Evolutionary conservation across 1,140 invertebrate species (phyloP), one percentile per base, ranked within the genome.

Genomic region (Trachelipus rathkii): DNA sequence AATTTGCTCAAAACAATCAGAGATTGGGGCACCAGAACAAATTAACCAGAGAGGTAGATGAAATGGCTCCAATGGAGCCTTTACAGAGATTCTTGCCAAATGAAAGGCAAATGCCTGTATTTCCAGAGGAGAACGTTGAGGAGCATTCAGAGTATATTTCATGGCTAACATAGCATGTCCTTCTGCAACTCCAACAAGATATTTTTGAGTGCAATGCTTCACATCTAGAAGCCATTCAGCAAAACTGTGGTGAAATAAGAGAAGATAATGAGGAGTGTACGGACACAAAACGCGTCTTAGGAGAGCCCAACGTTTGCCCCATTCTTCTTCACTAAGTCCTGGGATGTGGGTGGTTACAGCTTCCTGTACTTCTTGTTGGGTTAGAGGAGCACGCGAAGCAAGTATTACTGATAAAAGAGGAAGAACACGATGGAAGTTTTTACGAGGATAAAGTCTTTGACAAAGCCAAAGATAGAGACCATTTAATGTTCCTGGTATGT

Each of bases 171-270:
- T 93, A 3, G 91, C 91, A 84, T 97, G 95, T 0, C 95, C 95
- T 82, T 95, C 92, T 50, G 89, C 87, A 0, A 93, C 91, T 77
- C 91, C 91, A 84, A 95, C 97, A 66, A 97, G 86, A 84, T 95
- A 98, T 82, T 95, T 94, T 80, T 95, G 92, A 11, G 95, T 97
- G 84, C 95, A 97, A 83, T 97, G 95, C 85, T 98, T 98, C 0
- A 97, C 95, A 85, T 98, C 95, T 24, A 95, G 85, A 66, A 98
- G 85, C 95, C 95, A 98, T 83, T 95, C 93, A 10, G 94, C 91
- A 84, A 97, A 97, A 77, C 94, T 96, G 83, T 93, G 92, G 84
- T 96, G 94, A 84, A 95, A 94, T 4, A 95, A 86, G 80, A 91
- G 90, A 74, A 94, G 86, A 33, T 89, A 89, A 0, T 90, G 90